Evolutionary conservation across 2,888 invertebrate species (phyloP).

Genomic region (Mellilla xanthometata): DNA sequence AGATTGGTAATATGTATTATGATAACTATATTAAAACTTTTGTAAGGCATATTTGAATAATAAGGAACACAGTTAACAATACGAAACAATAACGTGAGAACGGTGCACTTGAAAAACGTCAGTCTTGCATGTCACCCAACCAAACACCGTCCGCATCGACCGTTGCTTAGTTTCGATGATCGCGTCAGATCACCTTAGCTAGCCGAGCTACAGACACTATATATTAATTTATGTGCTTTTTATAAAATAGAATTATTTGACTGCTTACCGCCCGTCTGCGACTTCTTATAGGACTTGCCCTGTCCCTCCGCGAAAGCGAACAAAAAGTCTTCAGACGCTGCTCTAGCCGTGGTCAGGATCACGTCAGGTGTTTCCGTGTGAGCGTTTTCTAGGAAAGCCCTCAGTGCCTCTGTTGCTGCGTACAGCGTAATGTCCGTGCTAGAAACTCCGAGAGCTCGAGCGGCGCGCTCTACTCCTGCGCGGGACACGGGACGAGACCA

Average conservation of each 20-base stretch:
- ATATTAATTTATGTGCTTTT: too few relatives aligned
- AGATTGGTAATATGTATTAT: too few relatives aligned
- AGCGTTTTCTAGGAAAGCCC: conserved; percentile 83
- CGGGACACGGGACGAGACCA: conserved; percentile 87
- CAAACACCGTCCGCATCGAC: too few relatives aligned
- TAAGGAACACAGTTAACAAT: too few relatives aligned
- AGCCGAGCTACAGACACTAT: too few relatives aligned
- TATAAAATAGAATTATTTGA: background rate
- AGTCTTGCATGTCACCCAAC: too few relatives aligned
- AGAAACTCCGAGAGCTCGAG: conserved; percentile 82
- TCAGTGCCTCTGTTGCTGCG: conserved; percentile 84
- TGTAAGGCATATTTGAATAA: too few relatives aligned
- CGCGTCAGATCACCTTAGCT: too few relatives aligned
- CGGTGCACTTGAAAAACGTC: too few relatives aligned
- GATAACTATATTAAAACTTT: too few relatives aligned
- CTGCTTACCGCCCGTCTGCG: conserved; percentile 76
- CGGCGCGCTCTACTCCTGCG: conserved; percentile 81
- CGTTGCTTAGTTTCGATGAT: too few relatives aligned
- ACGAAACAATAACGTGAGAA: too few relatives aligned
- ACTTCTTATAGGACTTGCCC: conserved; percentile 74
- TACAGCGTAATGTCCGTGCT: conserved; percentile 85
- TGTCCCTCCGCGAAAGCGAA: conserved; percentile 74
- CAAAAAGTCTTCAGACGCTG: conserved; percentile 81
- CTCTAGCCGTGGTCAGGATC: conserved; percentile 85
- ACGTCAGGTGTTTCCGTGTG: conserved; percentile 79